Percentiles rank a stretch among this genome's conserved stretches.
Conservation (phyloP, 1,140 invertebrate species). For the Zophobas atratus region DNA sequence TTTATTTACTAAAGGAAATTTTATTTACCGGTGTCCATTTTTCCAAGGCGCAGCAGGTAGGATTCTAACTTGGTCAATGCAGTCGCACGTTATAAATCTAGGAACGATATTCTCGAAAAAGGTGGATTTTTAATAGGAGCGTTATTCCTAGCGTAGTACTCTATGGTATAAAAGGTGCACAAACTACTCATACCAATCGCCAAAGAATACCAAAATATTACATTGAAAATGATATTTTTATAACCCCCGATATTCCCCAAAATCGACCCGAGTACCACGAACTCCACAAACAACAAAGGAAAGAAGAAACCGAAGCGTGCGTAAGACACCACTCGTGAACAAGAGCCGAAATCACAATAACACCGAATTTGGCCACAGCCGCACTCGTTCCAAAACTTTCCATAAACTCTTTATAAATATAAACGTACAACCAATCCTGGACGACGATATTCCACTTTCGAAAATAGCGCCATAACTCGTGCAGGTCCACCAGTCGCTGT, state of each 20-base stretch:
- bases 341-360: conserved; percentile 69
- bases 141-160: conserved; percentile 23
- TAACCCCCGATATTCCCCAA: neutral
- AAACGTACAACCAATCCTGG: conserved; percentile 93
- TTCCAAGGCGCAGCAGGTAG: too few relatives aligned
- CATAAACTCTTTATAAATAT: conserved; percentile 90
- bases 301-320: conserved; percentile 33
- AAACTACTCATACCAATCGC: conserved; percentile 1
- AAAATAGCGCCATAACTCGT: conserved; percentile 87
- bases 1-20: neutral
- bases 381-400: conserved; percentile 71
- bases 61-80: too few relatives aligned
- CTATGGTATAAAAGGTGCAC: conserved; percentile 10
- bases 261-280: conserved; percentile 11
- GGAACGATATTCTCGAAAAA: conserved; percentile 11
- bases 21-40: neutral
- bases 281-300: conserved; percentile 27
- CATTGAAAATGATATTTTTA: conserved; percentile 26
- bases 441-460: conserved; percentile 95
- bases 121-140: conserved; percentile 16
- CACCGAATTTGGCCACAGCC: conserved; percentile 69
- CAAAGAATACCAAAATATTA: conserved; percentile 19
- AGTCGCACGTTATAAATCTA: conserved; percentile 28
- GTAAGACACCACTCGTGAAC: conserved; percentile 71
- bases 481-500: conserved; percentile 95